These are phyloP conservation scores for Etia nguti DNA, from an alignment of 2,113 vertebrate genomes.

Conservation along the genomic window DNA sequence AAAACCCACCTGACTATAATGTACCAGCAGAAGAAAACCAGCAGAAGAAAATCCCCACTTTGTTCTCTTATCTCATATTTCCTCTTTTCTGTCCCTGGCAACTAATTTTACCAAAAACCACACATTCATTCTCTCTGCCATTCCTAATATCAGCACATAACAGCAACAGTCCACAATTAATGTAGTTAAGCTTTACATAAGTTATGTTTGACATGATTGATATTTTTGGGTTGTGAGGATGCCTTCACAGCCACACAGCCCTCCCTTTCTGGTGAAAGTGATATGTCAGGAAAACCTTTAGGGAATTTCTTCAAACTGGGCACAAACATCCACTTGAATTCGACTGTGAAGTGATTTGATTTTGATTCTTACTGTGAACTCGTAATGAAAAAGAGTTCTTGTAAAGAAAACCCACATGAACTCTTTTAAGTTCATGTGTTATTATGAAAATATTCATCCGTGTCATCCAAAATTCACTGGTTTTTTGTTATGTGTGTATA, in stretches of 20 bases:
- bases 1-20: neutral
- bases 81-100: neutral
- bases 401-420: neutral
- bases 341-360: neutral
- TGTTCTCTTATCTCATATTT: neutral
- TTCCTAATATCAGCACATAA: neutral
- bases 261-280: neutral
- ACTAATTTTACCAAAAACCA: neutral
- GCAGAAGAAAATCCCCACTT: neutral
- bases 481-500: neutral
- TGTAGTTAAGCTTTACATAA: neutral
- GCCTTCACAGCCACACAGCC: neutral
- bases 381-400: neutral
- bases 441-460: neutral
- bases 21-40: neutral
- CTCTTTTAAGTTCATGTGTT: neutral
- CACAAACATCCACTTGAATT: neutral
- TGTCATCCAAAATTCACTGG: neutral
- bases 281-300: neutral
- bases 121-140: neutral
- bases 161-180: neutral
- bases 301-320: neutral
- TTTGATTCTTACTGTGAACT: neutral
- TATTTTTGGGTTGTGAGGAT: neutral
- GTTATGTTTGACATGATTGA: neutral